These are phyloP conservation scores for Microcebus tavaratra DNA, from an alignment of 2,113 vertebrate genomes.

Conservation along the genomic window DNA sequence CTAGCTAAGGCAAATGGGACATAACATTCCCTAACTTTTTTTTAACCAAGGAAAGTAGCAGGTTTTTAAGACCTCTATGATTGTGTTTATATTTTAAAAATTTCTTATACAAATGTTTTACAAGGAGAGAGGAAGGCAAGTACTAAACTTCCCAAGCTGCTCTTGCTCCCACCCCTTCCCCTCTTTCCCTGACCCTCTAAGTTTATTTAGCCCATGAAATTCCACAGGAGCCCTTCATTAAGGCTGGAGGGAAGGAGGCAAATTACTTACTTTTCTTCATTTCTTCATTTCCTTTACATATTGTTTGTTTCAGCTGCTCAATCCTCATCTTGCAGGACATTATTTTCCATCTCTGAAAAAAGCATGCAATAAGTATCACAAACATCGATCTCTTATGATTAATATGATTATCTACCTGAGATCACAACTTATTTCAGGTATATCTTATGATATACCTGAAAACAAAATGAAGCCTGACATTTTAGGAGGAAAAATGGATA, in stretches of 20 bases:
- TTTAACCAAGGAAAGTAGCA: neutral
- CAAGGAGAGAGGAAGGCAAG: neutral
- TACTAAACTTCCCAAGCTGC: neutral
- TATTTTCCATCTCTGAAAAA: constrained; percentile 96
- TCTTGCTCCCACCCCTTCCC: neutral
- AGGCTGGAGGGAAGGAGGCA: neutral
- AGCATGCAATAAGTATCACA: constrained; percentile 70
- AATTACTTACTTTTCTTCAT: constrained; percentile 91
- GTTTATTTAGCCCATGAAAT: neutral
- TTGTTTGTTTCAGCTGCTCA: constrained; percentile 96
- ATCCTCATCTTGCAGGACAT: constrained; percentile 98
- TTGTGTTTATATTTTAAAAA: neutral
- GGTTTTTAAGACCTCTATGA: neutral
- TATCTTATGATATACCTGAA: neutral
- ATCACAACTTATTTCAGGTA: neutral
- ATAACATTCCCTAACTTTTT: neutral
- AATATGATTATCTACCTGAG: constrained; percentile 14
- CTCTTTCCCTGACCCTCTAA: neutral
- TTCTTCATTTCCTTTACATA: constrained; percentile 92
- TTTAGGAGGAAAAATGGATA: neutral
- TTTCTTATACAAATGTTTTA: neutral
- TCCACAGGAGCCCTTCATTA: neutral
- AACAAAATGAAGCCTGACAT: neutral
- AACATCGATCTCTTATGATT: constrained; percentile 7
- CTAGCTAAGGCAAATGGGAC: neutral